These are phyloP conservation scores for Enteromius radiatus DNA, from an alignment of 2,797 vertebrate species.

Conservation along the genomic window DNA sequence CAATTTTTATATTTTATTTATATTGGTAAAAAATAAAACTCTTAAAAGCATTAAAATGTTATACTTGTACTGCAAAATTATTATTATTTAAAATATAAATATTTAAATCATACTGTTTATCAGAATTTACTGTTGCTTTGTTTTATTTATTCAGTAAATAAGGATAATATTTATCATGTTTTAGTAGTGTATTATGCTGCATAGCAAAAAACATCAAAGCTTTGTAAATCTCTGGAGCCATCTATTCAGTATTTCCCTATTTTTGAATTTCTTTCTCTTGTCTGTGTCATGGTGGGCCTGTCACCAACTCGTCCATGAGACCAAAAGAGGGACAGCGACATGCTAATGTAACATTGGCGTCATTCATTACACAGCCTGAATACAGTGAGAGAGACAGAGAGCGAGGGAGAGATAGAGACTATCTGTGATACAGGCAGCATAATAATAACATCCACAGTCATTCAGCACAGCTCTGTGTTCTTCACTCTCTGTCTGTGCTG, in stretches of 20 bases:
- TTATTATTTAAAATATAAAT: background rate
- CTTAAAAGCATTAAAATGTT: background rate
- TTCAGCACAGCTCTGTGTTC: slow-evolving; percentile 30
- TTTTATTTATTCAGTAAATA: background rate
- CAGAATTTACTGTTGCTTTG: background rate
- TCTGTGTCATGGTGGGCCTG: slow-evolving; percentile 75
- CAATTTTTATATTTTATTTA: background rate
- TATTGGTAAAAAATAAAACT: background rate
- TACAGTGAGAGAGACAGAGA: slow-evolving; percentile 25
- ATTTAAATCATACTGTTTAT: background rate
- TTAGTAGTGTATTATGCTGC: background rate
- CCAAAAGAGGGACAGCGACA: slow-evolving; percentile 75
- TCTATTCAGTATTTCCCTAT: background rate
- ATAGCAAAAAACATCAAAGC: slow-evolving; percentile 9
- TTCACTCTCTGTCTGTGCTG: slow-evolving; percentile 27
- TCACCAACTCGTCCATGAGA: slow-evolving; percentile 75
- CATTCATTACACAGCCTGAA: slow-evolving; percentile 75
- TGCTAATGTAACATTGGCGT: slow-evolving; percentile 84
- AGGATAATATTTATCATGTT: background rate
- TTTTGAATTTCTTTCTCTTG: slow-evolving; percentile 10
- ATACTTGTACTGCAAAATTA: background rate
- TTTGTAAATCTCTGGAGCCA: background rate
- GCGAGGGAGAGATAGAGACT: background rate
- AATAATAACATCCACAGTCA: slow-evolving; percentile 28
- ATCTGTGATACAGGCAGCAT: slow-evolving; percentile 15